Evolutionary conservation across 1,140 invertebrate genomes (phyloP).

Genomic region (Conus betulinus): DNA sequence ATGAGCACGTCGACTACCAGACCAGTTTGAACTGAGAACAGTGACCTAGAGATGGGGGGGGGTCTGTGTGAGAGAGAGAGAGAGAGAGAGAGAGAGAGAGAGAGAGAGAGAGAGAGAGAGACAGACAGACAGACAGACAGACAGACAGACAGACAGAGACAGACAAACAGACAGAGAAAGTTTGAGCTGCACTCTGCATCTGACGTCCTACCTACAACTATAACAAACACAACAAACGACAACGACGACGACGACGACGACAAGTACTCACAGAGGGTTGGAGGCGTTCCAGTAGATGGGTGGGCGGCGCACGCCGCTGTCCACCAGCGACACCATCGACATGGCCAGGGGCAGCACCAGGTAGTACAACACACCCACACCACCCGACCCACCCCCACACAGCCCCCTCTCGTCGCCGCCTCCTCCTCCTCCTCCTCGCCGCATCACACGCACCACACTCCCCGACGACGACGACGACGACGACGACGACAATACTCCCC

Average conservation of each 20-base stretch:
- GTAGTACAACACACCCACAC: constrained; percentile 47
- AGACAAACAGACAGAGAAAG: too few relatives aligned
- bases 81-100: too few relatives aligned
- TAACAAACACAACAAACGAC: neutral
- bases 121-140: too few relatives aligned
- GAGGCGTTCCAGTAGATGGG: constrained; percentile 52
- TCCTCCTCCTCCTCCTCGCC: constrained; percentile 8
- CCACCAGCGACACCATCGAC: constrained; percentile 50
- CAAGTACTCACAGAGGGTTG: constrained; percentile 49
- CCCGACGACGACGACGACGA: too few relatives aligned
- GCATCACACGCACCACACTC: constrained; percentile 3
- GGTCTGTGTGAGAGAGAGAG: too few relatives aligned
- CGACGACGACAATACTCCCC: too few relatives aligned
- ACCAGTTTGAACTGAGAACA: too few relatives aligned
- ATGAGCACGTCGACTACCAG: too few relatives aligned
- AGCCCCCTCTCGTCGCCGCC: neutral
- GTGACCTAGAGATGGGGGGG: too few relatives aligned
- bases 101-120: too few relatives aligned
- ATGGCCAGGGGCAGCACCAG: constrained; percentile 46
- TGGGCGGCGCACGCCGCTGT: constrained; percentile 46
- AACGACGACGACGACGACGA: neutral
- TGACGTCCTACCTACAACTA: neutral
- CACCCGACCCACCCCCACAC: constrained; percentile 36
- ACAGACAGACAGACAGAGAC: too few relatives aligned
- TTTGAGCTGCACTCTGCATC: neutral